phyloP scores from a whole-genome alignment of 2,797 vertebrate genomes.

The Microtus californicus region DNA sequence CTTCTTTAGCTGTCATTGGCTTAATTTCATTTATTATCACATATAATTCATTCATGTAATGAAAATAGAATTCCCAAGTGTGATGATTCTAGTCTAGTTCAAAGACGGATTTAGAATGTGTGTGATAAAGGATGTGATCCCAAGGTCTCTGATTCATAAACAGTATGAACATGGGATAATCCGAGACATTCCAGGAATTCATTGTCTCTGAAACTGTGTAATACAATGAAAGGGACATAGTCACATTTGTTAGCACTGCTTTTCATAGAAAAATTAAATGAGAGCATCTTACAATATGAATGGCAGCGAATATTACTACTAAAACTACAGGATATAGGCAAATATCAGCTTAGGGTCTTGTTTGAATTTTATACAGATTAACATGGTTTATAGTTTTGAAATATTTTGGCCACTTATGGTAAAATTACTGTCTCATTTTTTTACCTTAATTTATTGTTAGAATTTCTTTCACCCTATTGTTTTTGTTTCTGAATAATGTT shows the following conservation, averaged over 20 bases:
- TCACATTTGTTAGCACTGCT: not conserved
- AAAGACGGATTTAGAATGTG: not conserved
- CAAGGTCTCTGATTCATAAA: constrained; percentile 6
- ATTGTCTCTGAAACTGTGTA: not conserved
- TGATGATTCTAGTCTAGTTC: not conserved
- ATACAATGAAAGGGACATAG: not conserved
- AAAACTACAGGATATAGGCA: not conserved
- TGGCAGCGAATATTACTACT: not conserved
- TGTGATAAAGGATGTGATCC: not conserved
- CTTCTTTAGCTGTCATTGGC: not conserved
- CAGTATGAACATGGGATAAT: not conserved
- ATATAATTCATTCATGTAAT: not conserved
- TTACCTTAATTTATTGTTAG: not conserved
- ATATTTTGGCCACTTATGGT: not conserved
- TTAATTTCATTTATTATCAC: not conserved
- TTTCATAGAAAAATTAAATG: not conserved
- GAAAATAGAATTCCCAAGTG: not conserved
- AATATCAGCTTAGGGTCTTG: not conserved
- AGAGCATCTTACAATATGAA: not conserved
- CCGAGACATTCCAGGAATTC: not conserved
- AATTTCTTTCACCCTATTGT: not conserved
- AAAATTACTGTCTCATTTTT: not conserved
- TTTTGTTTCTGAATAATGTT: not conserved
- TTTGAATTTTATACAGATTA: not conserved
- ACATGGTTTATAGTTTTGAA: not conserved